Percentiles rank a stretch among this genome's conserved stretches.
Evolutionary conservation across 92 coral and sea anemone genomes (phyloP).

Genomic region (Heliopora coerulea): DNA sequence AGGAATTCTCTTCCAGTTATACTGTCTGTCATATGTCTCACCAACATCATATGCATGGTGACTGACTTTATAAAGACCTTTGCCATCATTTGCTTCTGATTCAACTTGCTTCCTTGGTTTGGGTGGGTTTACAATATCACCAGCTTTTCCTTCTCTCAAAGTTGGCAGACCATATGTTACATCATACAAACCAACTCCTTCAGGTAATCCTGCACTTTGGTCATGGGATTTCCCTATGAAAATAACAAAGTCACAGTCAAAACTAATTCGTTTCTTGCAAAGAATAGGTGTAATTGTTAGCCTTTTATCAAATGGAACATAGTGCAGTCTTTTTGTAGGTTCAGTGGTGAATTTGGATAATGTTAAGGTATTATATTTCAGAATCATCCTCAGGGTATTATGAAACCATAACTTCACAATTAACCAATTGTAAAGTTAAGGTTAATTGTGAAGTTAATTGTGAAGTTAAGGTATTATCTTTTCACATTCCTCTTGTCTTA

Average conservation of each 20-base stretch:
- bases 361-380: no score
- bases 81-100: slow-evolving; percentile 70
- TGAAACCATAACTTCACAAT: no score
- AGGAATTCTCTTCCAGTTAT: slow-evolving; percentile 88
- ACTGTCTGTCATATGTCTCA: slow-evolving; percentile 89
- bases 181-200: slow-evolving; percentile 78
- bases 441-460: no score
- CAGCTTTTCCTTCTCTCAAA: slow-evolving; percentile 94
- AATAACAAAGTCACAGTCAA: background rate
- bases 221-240: slow-evolving; percentile 70
- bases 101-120: slow-evolving; percentile 76
- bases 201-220: slow-evolving; percentile 77
- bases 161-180: slow-evolving; percentile 88
- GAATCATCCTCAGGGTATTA: no score
- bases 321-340: no score
- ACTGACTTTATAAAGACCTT: slow-evolving; percentile 87
- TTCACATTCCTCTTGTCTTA: no score
- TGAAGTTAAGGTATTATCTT: no score
- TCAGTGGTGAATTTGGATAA: no score
- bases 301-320: no score
- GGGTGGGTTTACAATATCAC: slow-evolving; percentile 87
- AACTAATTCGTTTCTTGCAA: background rate
- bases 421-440: no score
- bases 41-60: slow-evolving; percentile 96
- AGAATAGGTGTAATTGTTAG: no score